Evolutionary conservation across 2,888 invertebrate species (phyloP).

Genomic region (Andrena praecox): DNA sequence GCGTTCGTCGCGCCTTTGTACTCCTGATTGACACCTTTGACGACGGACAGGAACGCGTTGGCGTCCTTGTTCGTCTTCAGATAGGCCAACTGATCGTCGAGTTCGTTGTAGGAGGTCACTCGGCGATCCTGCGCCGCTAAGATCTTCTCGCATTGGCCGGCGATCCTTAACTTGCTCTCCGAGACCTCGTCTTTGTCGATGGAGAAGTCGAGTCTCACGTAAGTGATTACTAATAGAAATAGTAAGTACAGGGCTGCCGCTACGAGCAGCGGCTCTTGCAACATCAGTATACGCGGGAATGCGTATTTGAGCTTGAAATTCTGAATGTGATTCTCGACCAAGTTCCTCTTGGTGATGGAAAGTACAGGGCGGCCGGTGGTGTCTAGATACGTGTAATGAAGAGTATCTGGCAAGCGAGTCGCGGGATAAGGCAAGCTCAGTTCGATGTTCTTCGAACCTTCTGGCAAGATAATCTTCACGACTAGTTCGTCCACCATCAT

Average conservation of each 20-base stretch:
- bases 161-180: conserved; percentile 84
- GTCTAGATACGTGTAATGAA: conserved; percentile 97
- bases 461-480: conserved; percentile 96
- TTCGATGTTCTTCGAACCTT: conserved; percentile 94
- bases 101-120: conserved; percentile 87
- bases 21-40: conserved; percentile 87
- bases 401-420: conserved; percentile 89
- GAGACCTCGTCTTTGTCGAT: conserved; percentile 90
- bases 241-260: conserved; percentile 95
- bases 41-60: conserved; percentile 84
- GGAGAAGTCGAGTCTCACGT: conserved; percentile 98
- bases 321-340: conserved; percentile 98
- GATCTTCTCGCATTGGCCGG: conserved; percentile 86
- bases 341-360: conserved; percentile 91
- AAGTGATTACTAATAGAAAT: conserved; percentile 96
- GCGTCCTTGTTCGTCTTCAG: conserved; percentile 88
- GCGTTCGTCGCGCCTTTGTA: conserved; percentile 87
- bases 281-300: conserved; percentile 93
- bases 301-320: conserved; percentile 96
- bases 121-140: conserved; percentile 87
- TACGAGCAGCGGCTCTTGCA: conserved; percentile 97
- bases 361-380: conserved; percentile 97
- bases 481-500: conserved; percentile 96
- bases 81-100: conserved; percentile 87
- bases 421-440: conserved; percentile 93